Base-by-base conservation (phyloP, 2,888 invertebrate genomes). In the Drosophila percnosoma region DNA sequence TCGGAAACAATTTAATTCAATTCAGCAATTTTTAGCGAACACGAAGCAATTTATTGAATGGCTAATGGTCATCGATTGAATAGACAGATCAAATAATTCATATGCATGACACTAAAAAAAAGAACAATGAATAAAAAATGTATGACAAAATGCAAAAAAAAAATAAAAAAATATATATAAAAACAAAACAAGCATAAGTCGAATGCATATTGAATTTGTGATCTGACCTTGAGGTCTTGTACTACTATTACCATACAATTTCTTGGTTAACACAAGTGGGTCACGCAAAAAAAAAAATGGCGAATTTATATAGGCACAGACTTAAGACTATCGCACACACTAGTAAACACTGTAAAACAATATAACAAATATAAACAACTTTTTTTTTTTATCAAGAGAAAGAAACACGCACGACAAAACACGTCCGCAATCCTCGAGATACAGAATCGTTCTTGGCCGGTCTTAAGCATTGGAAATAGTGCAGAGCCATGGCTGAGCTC, bases 361-460 rank as follows among this genome's bases (percentile, higher is more conserved):
- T 7, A 21, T 21, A 45, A 0, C 7, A 21, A 45, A 29, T 3
- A 24, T 36, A 24, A 6, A 15, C 1, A 7, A 2, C 13, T 13
- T 31, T 29, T 51, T 18, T 54, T 34, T 58, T 34, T 15, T 27
- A 27, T 27, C n/a, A 34, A 53, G n/a, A 29, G 10, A 31, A 36
- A 34, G 24, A 66, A 24, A 58, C 42, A n/a, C 61, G 67, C 61
- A 55, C 52, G 71, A 51, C 53, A 18, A 58, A 68, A 78, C 75
- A 90, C 89, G 88, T 90, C 87, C 75, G 82, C 75, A 76, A 64
- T 68, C 77, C 78, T 72, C 78, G 82, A 89, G 79, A 80, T 82
- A 70, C 80, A 82, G 89, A 89, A 90, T 80, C 69, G 77, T 90
- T 90, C 90, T 90, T 82, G 69, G 75, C 52, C 55, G 54, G 64